Evolutionary conservation across 2,888 invertebrate species (phyloP).

Genomic region (Eupithecia abbreviata): DNA sequence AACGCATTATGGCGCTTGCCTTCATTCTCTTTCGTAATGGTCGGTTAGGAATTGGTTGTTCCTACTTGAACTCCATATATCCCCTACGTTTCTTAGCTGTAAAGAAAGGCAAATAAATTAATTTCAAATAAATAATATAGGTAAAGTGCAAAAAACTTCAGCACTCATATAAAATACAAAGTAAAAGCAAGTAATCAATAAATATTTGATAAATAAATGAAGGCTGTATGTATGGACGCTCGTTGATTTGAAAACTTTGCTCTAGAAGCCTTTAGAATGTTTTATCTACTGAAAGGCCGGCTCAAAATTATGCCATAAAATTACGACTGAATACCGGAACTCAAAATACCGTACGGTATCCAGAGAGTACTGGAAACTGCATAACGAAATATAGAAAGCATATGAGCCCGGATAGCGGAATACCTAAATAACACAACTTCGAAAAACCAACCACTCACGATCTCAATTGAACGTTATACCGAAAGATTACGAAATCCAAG

Average conservation of each 20-base stretch:
- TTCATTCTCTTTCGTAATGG: neutral
- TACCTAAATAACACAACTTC: neutral
- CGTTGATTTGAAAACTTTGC: too few species aligned
- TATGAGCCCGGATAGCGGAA: neutral
- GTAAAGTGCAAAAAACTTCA: too few species aligned
- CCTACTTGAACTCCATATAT: neutral
- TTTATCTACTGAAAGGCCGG: too few species aligned
- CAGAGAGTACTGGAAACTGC: neutral
- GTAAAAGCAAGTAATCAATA: too few species aligned
- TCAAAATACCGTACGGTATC: neutral
- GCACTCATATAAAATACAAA: too few species aligned
- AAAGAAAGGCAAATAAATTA: neutral
- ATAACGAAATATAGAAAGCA: neutral
- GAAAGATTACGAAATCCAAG: neutral
- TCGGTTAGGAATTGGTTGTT: neutral
- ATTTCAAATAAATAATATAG: neutral
- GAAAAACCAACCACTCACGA: neutral
- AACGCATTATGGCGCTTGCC: neutral
- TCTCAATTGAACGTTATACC: neutral
- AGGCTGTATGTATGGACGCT: too few species aligned
- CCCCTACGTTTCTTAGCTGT: neutral
- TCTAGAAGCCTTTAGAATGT: too few species aligned
- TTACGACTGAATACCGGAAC: neutral
- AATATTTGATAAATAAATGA: too few species aligned
- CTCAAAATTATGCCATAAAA: too few species aligned